Conservation (phyloP, 2,113 vertebrate genomes). For the Podilymbus podiceps region DNA sequence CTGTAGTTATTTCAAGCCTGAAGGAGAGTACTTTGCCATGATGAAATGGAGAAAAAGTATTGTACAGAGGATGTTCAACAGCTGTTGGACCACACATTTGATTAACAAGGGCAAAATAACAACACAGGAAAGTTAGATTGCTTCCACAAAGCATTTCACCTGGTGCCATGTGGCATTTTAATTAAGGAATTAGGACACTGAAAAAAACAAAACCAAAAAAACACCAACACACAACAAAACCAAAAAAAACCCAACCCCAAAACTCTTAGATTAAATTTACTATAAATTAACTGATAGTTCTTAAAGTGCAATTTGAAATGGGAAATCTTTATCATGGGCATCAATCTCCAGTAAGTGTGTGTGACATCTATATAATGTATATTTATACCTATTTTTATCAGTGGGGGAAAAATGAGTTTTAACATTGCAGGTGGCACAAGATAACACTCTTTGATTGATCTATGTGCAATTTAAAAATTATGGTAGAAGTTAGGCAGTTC, state of each 20-base stretch:
- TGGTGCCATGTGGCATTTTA: constrained; percentile 5
- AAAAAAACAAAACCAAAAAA: too few species aligned
- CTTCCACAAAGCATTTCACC: constrained; percentile 5
- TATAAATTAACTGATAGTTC: background rate
- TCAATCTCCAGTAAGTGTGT: background rate
- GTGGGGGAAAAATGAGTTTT: background rate
- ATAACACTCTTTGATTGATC: background rate
- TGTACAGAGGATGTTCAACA: background rate
- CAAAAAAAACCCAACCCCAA: background rate
- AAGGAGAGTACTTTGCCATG: background rate
- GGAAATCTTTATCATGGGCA: background rate
- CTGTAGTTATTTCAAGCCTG: background rate
- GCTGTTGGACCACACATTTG: background rate
- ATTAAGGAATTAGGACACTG: constrained; percentile 10
- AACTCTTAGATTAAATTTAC: background rate
- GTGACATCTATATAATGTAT: background rate
- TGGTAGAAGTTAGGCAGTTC: background rate
- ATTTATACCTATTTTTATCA: background rate
- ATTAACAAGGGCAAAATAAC: constrained; percentile 24
- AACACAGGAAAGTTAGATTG: background rate
- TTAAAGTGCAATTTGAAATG: background rate
- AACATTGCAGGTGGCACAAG: background rate
- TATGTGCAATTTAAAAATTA: background rate
- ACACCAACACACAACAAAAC: too few species aligned
- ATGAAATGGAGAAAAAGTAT: background rate